These are phyloP conservation scores for Acleris emargana DNA, from an alignment of 2,888 invertebrate species.

Conservation along the genomic window DNA sequence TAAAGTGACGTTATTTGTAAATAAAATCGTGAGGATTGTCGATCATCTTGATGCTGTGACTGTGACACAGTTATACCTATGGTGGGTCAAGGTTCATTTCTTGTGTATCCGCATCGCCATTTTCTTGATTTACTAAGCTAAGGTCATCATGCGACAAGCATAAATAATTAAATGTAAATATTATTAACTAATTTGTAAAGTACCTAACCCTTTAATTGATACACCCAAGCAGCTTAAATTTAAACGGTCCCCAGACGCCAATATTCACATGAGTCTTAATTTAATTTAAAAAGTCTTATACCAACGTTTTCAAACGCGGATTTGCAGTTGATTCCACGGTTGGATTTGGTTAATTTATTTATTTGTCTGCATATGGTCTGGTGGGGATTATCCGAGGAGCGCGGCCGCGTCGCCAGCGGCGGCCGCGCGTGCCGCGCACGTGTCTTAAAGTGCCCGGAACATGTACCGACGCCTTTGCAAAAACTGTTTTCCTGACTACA, in stretches of 20 bases:
- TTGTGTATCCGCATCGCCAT: too few species aligned
- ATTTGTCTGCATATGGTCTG: conserved; percentile 72
- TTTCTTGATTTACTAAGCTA: background rate
- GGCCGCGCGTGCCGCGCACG: conserved; percentile 56
- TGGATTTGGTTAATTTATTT: conserved; percentile 78
- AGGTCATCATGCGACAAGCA: background rate
- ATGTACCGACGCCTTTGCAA: conserved; percentile 66
- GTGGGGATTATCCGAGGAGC: conserved; percentile 67
- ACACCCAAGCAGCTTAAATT: conserved; percentile 4
- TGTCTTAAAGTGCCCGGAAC: conserved; percentile 68
- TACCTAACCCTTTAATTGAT: conserved; percentile 20
- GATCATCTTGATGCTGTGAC: too few species aligned
- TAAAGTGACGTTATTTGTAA: too few species aligned
- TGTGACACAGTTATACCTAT: too few species aligned
- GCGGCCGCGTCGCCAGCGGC: conserved; percentile 31
- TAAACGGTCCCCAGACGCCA: conserved; percentile 35
- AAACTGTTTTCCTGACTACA: conserved; percentile 72
- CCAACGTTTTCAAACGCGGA: conserved; percentile 45
- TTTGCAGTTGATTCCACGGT: conserved; percentile 50
- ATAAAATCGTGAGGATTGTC: too few species aligned
- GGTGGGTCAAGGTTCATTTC: too few species aligned
- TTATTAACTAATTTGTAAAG: background rate
- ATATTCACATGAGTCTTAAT: conserved; percentile 67
- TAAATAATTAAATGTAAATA: background rate
- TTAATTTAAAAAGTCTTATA: conserved; percentile 50